Base-by-base conservation (phyloP, 2,888 invertebrate genomes). In the Serrognathus titanus region DNA sequence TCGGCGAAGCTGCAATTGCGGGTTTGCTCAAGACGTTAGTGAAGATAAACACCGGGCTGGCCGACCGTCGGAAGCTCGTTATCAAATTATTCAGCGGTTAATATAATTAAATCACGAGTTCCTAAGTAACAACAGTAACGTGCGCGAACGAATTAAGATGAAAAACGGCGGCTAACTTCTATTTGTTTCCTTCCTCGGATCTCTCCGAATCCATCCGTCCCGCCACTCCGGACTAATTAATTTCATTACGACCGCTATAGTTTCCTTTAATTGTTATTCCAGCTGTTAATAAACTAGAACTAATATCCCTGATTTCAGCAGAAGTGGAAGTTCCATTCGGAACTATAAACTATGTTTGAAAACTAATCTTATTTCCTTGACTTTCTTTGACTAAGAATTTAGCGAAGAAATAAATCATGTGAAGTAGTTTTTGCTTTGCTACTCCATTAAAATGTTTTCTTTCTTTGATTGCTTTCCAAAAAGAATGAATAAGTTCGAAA, bases 41-140 rank as follows among this genome's bases (percentile, higher is more conserved):
- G 66, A 70, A 72, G 70, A 72, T 69, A 72, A 72, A 72, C 71
- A 71, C 59, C 55, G 60, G 58, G 61, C 62, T 63, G 62, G 66
- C 68, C 66, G 67, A 70, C 69, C 66, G 69, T 65, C 67, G 69
- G 66, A 63, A 63, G 63, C 64, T 65, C 69, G 66, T 71, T 69
- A 71, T 71, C 70, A 66, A 71, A 70, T 71, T 70, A 71, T 70
- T 69, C 69, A 63, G 62, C 63, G 66, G 65, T 69, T 69, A 70
- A 71, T 69, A 68, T 66, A 70, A 71, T 71, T 69, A 70, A 69
- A 68, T 70, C 66, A 64, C 60, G 61, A 67, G 65, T 64, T 66
- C 57, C 65, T 58, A 66, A 64, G 66, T 65, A 64, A 64, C 63
- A 65, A 66, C 63, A 67, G 64, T 65, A 65, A 65, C 63, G 57